phyloP scores from a whole-genome alignment of 2,797 vertebrate species.

The Sarcoramphus papa region DNA sequence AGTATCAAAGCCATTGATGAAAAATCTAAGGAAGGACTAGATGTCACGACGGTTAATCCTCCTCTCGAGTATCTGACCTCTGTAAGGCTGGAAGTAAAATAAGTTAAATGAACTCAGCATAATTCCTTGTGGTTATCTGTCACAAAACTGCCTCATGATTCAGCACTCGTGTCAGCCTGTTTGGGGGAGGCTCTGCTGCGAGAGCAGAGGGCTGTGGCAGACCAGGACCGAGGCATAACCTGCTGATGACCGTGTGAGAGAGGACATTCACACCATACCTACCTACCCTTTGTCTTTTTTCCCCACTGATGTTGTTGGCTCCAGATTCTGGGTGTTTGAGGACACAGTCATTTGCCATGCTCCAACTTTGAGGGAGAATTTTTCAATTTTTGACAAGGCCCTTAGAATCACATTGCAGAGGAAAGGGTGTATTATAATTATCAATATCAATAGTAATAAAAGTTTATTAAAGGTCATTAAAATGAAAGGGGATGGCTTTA shows the following conservation, averaged over 20 bases:
- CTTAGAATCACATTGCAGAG: constrained; percentile 80
- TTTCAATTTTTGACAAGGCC: constrained; percentile 73
- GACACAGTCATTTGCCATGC: background rate
- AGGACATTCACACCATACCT: background rate
- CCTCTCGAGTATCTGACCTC: constrained; percentile 35
- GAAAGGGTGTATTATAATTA: constrained; percentile 95
- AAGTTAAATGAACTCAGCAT: constrained; percentile 38
- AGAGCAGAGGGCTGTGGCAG: background rate
- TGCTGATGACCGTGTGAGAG: background rate
- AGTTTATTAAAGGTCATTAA: constrained; percentile 99
- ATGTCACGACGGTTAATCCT: background rate
- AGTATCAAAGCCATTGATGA: background rate
- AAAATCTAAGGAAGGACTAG: constrained; percentile 15
- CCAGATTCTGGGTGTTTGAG: background rate
- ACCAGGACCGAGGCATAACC: background rate
- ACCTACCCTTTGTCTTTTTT: background rate
- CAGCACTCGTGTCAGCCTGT: background rate
- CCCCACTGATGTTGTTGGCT: background rate
- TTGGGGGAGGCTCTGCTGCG: background rate
- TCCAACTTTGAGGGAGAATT: constrained; percentile 71
- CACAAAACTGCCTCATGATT: constrained; percentile 2
- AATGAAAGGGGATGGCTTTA: constrained; percentile 93
- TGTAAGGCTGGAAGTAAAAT: constrained; percentile 3
- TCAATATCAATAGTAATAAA: constrained; percentile 96
- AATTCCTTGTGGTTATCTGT: constrained; percentile 31